These are phyloP conservation scores for Acrobasis repandana DNA, from an alignment of 2,888 invertebrate genomes.

Conservation along the genomic window DNA sequence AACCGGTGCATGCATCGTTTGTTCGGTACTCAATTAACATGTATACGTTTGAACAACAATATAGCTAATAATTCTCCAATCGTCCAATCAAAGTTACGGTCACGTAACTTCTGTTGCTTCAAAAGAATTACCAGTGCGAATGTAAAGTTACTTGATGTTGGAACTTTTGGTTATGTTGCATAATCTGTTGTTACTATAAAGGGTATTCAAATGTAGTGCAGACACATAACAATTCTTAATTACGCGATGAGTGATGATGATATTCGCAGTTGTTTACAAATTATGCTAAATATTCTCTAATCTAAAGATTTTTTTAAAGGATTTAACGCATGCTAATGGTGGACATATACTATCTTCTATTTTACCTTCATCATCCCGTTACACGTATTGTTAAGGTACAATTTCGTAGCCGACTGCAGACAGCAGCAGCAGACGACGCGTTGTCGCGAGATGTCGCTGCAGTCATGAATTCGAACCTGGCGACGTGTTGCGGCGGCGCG, in stretches of 20 bases:
- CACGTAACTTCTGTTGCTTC: conserved; percentile 19
- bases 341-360: too few species aligned
- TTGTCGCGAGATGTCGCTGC: too few species aligned
- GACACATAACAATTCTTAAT: background rate
- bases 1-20: background rate
- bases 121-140: conserved; percentile 6
- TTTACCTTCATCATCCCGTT: too few species aligned
- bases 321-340: too few species aligned
- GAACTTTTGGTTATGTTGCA: conserved; percentile 24
- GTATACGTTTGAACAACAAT: conserved; percentile 7
- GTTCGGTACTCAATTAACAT: background rate
- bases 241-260: too few species aligned
- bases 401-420: too few species aligned
- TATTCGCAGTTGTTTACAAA: background rate
- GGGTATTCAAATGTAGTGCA: conserved; percentile 12
- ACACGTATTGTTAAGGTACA: too few species aligned
- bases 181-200: conserved; percentile 31
- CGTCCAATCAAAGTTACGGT: conserved; percentile 1
- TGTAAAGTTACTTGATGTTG: conserved; percentile 5
- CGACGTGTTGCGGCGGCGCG: too few species aligned
- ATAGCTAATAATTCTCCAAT: conserved; percentile 7
- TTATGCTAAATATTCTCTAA: too few species aligned
- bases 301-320: too few species aligned
- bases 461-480: too few species aligned
- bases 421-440: too few species aligned